These are phyloP conservation scores for Syritta pipiens DNA, from an alignment of 2,888 invertebrate genomes.

Conservation along the genomic window DNA sequence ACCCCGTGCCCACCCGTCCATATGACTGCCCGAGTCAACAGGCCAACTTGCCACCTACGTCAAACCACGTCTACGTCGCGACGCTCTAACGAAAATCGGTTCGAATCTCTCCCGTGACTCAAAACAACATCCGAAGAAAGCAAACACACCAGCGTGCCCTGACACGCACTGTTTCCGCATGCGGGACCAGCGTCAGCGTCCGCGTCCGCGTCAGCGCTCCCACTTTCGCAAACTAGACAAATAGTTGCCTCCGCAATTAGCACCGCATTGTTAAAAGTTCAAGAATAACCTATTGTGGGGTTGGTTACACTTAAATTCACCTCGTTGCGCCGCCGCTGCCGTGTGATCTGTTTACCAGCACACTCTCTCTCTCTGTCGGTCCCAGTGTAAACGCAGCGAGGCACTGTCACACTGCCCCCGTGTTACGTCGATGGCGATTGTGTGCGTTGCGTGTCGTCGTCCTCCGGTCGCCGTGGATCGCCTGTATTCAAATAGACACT, in stretches of 20 bases:
- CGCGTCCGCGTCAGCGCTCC: background rate
- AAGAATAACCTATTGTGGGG: slow-evolving; percentile 27
- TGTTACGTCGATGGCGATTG: slow-evolving; percentile 15
- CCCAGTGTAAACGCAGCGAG: slow-evolving; percentile 23
- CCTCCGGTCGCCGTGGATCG: slow-evolving; percentile 34
- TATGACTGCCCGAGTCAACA: too few relatives aligned
- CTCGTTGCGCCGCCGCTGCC: background rate
- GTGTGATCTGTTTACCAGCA: slow-evolving; percentile 49
- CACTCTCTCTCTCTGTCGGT: too few relatives aligned
- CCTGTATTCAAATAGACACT: slow-evolving; percentile 63
- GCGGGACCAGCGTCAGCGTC: too few relatives aligned
- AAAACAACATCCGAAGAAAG: background rate
- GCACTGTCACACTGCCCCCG: slow-evolving; percentile 59
- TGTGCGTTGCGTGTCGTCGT: slow-evolving; percentile 3
- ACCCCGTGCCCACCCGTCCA: too few relatives aligned
- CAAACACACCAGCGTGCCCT: slow-evolving; percentile 24
- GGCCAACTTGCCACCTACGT: too few relatives aligned
- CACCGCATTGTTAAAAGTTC: slow-evolving; percentile 51
- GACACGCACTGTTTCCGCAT: slow-evolving; percentile 44
- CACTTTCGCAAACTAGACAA: slow-evolving; percentile 50
- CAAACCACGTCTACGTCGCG: too few relatives aligned
- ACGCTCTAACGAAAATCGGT: background rate
- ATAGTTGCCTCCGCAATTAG: slow-evolving; percentile 50
- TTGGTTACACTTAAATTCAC: slow-evolving; percentile 6
- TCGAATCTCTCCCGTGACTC: background rate